A percentile compares a stretch with the other conserved stretches of the same genome.
Evolutionary conservation across 2,888 invertebrate species (phyloP).

Genomic region (Chouioia cunea): DNA sequence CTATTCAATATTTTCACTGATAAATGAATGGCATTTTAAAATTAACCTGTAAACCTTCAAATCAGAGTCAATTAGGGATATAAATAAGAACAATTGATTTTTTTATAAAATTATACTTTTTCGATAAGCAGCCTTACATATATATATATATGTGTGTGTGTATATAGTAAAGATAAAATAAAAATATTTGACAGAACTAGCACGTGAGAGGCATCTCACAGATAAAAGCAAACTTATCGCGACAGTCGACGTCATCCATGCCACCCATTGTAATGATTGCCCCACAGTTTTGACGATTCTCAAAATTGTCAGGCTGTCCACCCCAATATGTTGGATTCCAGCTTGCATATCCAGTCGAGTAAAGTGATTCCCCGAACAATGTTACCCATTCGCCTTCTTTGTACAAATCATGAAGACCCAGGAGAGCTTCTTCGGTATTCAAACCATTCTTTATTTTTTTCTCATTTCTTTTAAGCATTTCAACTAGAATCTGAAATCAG

Average conservation of each 20-base stretch:
- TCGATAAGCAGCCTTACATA: too few relatives aligned
- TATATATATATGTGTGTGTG: too few relatives aligned
- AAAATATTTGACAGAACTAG: too few relatives aligned
- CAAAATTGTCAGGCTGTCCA: slow-evolving; percentile 55
- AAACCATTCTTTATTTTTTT: slow-evolving; percentile 50
- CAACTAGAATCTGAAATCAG: slow-evolving; percentile 49
- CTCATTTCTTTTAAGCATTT: slow-evolving; percentile 49
- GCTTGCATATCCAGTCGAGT: slow-evolving; percentile 52
- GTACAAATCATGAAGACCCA: slow-evolving; percentile 56
- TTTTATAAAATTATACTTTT: too few relatives aligned
- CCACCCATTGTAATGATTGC: slow-evolving; percentile 51
- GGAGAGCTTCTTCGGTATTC: slow-evolving; percentile 52
- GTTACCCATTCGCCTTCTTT: slow-evolving; percentile 57
- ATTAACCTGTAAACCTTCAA: too few relatives aligned
- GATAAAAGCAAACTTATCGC: slow-evolving; percentile 53
- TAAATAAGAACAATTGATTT: too few relatives aligned
- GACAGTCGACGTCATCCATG: slow-evolving; percentile 54
- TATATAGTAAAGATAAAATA: too few relatives aligned
- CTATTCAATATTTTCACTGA: too few relatives aligned
- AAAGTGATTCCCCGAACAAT: slow-evolving; percentile 53
- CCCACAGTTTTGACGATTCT: slow-evolving; percentile 54
- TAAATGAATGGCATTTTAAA: too few relatives aligned
- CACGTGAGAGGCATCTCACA: slow-evolving; percentile 50
- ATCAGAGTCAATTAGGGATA: too few relatives aligned
- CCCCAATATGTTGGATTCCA: slow-evolving; percentile 53